Conservation (phyloP, 1,140 invertebrate species). For the Magallana ariakensis region DNA sequence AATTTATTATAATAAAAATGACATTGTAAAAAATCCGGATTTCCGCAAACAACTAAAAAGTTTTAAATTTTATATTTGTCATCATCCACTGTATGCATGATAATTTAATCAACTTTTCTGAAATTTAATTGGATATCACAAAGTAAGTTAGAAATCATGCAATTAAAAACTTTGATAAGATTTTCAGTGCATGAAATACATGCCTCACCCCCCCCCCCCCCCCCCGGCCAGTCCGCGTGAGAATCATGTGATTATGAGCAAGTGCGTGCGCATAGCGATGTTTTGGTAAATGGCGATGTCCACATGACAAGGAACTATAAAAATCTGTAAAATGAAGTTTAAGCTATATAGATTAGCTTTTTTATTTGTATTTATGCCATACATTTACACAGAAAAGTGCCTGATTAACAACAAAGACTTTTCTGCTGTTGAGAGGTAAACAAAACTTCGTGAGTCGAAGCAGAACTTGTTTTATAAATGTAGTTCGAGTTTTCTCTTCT, state of each 20-base stretch:
- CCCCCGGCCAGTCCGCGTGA: background rate
- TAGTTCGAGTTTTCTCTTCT: background rate
- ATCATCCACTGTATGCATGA: too few relatives aligned
- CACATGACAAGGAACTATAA: background rate
- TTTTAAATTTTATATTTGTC: too few relatives aligned
- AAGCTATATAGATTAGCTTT: background rate
- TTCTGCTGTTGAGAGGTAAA: slow-evolving; percentile 29
- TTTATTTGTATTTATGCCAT: background rate
- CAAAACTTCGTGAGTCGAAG: background rate
- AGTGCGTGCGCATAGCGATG: background rate
- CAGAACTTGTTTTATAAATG: background rate
- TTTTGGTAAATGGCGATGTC: slow-evolving; percentile 7
- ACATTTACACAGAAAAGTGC: background rate
- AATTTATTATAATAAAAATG: too few relatives aligned
- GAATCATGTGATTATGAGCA: background rate
- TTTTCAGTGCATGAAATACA: too few relatives aligned
- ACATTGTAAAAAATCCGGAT: too few relatives aligned
- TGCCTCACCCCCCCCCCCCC: too few relatives aligned
- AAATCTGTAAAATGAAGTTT: background rate
- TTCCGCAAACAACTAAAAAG: too few relatives aligned
- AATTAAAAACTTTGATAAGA: too few relatives aligned
- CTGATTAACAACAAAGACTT: slow-evolving; percentile 23
- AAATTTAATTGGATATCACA: too few relatives aligned
- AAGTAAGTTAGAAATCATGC: too few relatives aligned
- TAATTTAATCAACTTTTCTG: too few relatives aligned